A percentile compares a stretch with the other conserved stretches of the same genome.
Conservation (phyloP, 2,797 vertebrate species). For the Gallinago nigripennis region DNA sequence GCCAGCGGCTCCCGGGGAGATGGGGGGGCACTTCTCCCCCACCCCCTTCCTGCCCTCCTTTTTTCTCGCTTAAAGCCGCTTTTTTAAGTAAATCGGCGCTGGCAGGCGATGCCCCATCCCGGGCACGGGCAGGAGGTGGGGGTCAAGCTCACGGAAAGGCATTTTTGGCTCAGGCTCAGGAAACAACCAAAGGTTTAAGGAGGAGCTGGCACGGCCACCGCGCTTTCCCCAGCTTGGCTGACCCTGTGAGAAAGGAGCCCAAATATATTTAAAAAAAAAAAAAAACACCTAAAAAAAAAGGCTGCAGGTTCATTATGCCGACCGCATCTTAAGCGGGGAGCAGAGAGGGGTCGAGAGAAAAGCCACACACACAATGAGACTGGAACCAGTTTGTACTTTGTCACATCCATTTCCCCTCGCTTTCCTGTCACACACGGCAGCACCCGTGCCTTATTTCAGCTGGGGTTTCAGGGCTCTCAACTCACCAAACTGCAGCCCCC, state of each 20-base stretch:
- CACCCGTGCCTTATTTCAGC: fast-evolving
- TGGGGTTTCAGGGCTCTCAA: neutral
- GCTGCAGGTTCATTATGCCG: neutral
- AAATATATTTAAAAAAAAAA: neutral
- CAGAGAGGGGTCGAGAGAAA: neutral
- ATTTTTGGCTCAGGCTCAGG: neutral
- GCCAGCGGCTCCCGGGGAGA: neutral
- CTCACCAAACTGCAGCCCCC: fast-evolving
- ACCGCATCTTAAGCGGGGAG: fast-evolving
- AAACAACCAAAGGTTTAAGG: neutral
- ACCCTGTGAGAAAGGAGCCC: neutral
- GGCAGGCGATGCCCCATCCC: neutral
- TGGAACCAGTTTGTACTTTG: neutral
- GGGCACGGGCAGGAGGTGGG: fast-evolving
- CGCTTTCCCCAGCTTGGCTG: neutral
- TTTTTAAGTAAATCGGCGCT: neutral
- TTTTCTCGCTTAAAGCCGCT: neutral
- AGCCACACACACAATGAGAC: fast-evolving
- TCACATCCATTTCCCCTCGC: neutral
- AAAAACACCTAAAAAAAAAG: neutral
- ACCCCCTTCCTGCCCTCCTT: neutral
- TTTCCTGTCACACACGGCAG: neutral
- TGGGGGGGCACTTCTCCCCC: neutral
- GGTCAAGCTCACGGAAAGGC: neutral
- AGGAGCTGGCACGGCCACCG: neutral